Base-by-base conservation (phyloP, 2,888 invertebrate genomes). In the Athetis lepigone region DNA sequence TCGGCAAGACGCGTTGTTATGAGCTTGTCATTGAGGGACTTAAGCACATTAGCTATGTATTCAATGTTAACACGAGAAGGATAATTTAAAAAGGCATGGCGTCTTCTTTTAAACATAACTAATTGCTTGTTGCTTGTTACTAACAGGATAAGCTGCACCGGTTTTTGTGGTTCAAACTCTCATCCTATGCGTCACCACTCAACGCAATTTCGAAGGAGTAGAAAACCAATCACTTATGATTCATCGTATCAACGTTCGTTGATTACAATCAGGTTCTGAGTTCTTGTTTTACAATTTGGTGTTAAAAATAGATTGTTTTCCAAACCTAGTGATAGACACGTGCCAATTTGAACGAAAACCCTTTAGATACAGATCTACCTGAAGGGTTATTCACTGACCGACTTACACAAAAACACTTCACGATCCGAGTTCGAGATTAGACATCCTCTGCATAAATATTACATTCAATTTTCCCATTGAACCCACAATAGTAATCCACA, bases 181-280 rank as follows among this genome's bases (percentile, higher is more conserved):
- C 72, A 50, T 47, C 49, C 21, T 40, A 56, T 65, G 72, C 67
- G 69, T 78, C 74, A 77, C 68, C 67, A 59, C 47, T 69, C 19
- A 63, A 70, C 62, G 52, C 42, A 61, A 66, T 66, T 63, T 69
- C 58, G 55, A 70, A 67, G 51, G 56, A 75, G 65, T 59, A 61
- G 60, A 67, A 65, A 78, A 68, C 63, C 79, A 72, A 73, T 79
- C 70, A 66, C 63, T 60, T 70, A 62, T 81, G 73, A 79, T 46
- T 79, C 79, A 81, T 79, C 52, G 60, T 58, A 57, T 43, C 52
- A 77, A 62, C 73, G 69, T 59, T 73, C 52, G 58, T 56, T 58
- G 76, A 76, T 72, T 76, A 51, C 43, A 55, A 58, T 71, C 46
- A 37, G 29, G 21, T 50, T 70, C 33, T 29, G 54, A 43, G 40